Evolutionary conservation across 2,797 vertebrate genomes (phyloP).

Genomic region (Lepidocolaptes lacrymiger): DNA sequence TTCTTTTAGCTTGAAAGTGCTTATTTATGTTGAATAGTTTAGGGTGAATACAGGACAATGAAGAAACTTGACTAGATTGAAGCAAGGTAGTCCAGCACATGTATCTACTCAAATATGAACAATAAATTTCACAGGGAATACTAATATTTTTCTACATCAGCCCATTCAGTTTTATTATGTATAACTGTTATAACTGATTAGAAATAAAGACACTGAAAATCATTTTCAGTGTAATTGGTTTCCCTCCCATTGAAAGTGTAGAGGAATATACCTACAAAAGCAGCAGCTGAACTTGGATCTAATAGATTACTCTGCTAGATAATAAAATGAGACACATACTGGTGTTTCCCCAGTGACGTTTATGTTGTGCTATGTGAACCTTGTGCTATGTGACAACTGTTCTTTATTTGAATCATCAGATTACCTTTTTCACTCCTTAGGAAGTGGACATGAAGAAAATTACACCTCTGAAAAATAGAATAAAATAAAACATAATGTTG

Average conservation of each 20-base stretch:
- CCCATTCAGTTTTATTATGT: neutral
- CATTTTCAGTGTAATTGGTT: neutral
- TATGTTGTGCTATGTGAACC: neutral
- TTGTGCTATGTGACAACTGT: neutral
- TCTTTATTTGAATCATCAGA: neutral
- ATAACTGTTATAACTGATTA: neutral
- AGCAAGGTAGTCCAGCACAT: neutral
- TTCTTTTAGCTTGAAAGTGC: neutral
- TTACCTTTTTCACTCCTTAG: neutral
- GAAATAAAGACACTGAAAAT: neutral
- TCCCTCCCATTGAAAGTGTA: neutral
- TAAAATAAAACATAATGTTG: neutral
- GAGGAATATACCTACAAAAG: neutral
- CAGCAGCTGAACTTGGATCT: neutral
- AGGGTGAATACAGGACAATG: neutral
- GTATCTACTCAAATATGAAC: neutral
- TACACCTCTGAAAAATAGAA: neutral
- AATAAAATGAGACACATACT: neutral
- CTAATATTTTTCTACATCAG: neutral
- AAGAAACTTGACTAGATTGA: neutral
- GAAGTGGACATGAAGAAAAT: neutral
- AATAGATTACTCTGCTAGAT: neutral
- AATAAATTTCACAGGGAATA: neutral
- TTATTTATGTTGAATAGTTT: neutral
- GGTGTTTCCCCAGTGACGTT: neutral